Evolutionary conservation across 2,113 vertebrate species (phyloP).

Genomic region (Aramus guarauna): DNA sequence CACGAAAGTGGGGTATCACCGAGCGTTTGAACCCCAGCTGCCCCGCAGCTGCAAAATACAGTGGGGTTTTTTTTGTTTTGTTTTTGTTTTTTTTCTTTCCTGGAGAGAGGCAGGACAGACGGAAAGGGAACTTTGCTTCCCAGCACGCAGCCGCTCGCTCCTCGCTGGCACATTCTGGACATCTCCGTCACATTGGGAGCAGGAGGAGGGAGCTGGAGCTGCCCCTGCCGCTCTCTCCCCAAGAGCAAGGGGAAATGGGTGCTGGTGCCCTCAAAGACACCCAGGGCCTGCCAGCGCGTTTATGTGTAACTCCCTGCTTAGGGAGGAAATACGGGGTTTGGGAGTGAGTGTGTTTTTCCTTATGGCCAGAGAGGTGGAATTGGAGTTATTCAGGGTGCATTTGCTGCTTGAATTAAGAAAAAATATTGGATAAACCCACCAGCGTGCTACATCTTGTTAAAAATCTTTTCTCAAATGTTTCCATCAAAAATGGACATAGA

Average conservation of each 20-base stretch:
- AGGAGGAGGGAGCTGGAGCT: neutral
- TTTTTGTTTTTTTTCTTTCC: neutral
- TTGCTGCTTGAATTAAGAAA: neutral
- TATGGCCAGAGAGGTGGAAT: neutral
- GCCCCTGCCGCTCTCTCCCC: neutral
- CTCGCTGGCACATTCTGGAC: neutral
- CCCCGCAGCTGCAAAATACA: too few relatives aligned
- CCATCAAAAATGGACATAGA: neutral
- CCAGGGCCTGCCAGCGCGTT: neutral
- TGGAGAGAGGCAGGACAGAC: neutral
- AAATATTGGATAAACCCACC: neutral
- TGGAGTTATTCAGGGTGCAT: too few relatives aligned
- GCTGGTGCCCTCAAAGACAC: neutral
- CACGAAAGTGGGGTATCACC: neutral
- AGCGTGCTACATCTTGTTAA: neutral
- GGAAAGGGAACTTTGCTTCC: neutral
- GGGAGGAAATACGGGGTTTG: neutral
- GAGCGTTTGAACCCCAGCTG: too few relatives aligned
- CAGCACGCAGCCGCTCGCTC: accelerated
- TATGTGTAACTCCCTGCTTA: too few relatives aligned
- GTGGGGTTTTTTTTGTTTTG: too few relatives aligned
- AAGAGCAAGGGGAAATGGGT: neutral
- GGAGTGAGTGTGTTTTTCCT: too few relatives aligned
- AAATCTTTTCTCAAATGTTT: neutral
- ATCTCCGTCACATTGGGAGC: accelerated